Conservation (phyloP, 2,113 vertebrate species). For the Oenanthe melanoleuca region DNA sequence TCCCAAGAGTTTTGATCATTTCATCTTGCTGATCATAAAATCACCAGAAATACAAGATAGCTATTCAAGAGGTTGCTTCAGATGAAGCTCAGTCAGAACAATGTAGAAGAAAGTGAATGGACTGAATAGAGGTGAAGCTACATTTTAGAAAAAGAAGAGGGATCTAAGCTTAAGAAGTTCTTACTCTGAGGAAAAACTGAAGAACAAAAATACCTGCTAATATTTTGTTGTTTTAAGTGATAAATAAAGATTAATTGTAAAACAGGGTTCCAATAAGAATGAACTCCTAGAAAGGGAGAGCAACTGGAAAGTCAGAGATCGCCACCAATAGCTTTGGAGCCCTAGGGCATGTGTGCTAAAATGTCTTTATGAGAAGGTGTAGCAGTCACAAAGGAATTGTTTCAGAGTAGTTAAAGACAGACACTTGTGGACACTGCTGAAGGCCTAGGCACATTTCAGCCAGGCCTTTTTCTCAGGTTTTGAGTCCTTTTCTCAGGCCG, state of each 20-base stretch:
- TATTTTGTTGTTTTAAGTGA: background rate
- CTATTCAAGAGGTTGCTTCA: background rate
- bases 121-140: background rate
- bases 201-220: background rate
- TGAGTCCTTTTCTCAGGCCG: no score
- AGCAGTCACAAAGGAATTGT: background rate
- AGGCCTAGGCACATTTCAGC: no score
- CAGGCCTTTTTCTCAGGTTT: no score
- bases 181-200: background rate
- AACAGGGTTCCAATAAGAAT: background rate
- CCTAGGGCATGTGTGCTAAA: background rate
- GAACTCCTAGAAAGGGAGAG: background rate
- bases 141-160: background rate
- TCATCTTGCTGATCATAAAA: background rate
- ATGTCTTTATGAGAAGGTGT: background rate
- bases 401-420: background rate
- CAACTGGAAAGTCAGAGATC: background rate
- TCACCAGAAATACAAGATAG: background rate
- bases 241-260: background rate
- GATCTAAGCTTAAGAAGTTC: background rate
- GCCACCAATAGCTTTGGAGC: background rate
- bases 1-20: background rate
- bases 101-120: background rate
- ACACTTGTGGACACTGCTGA: no score
- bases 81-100: background rate